Percentiles rank a stretch among this genome's conserved stretches.
These are phyloP conservation scores for Dreissena rostriformis DNA, from an alignment of 1,140 invertebrate species.

Conservation along the genomic window DNA sequence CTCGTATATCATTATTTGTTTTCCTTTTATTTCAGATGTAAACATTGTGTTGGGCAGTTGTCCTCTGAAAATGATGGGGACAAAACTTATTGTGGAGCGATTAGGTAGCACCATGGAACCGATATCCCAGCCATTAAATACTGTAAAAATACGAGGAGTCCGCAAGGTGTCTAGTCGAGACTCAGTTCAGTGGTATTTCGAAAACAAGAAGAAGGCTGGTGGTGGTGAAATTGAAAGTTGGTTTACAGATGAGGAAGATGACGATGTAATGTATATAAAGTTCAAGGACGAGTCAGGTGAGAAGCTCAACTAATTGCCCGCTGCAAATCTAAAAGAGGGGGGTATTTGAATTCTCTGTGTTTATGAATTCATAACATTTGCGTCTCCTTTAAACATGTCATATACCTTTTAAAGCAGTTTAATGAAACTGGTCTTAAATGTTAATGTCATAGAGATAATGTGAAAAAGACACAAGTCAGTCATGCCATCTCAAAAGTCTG, in stretches of 20 bases:
- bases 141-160: slow-evolving; percentile 44
- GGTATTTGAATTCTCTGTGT: neutral
- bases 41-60: no score
- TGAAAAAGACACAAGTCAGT: neutral
- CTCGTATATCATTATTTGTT: no score
- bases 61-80: no score
- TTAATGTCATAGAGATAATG: neutral
- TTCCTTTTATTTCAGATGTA: no score
- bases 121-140: no score
- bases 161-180: slow-evolving; percentile 21
- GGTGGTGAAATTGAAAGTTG: slow-evolving; percentile 42
- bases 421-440: neutral
- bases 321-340: neutral
- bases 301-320: no score
- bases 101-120: no score
- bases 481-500: no score
- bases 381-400: neutral
- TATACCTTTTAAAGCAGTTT: neutral
- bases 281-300: slow-evolving; percentile 19
- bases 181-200: slow-evolving; percentile 56
- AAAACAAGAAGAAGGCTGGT: slow-evolving; percentile 50
- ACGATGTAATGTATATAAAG: neutral
- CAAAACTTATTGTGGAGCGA: no score
- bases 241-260: slow-evolving; percentile 13
- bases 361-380: neutral